Evolutionary conservation across 23 tunicate species (phyloP).

Genomic region (Ascidia mentula): DNA sequence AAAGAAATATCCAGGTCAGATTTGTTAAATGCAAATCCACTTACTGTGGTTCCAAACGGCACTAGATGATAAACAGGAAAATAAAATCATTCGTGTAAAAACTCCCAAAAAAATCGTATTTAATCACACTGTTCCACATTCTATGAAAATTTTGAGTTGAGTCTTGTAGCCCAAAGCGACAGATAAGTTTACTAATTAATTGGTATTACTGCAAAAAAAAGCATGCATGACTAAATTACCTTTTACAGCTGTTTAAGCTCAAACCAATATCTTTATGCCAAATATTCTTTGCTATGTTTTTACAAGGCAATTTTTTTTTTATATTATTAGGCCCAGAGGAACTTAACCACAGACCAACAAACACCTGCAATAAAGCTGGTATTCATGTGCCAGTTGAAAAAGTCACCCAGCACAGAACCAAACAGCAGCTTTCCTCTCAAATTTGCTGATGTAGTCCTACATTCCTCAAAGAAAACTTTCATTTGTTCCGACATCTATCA

Average conservation of each 20-base stretch:
- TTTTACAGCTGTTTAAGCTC: too few species aligned
- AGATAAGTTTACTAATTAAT: too few species aligned
- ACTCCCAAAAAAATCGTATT: neutral
- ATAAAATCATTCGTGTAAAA: neutral
- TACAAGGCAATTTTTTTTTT: too few species aligned
- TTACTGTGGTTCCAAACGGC: neutral
- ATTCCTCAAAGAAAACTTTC: neutral
- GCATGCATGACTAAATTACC: too few species aligned
- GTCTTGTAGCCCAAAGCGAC: neutral
- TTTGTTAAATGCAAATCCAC: neutral
- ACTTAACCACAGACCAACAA: neutral
- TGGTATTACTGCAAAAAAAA: too few species aligned
- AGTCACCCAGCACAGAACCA: conserved; percentile 31
- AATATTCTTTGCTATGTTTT: too few species aligned
- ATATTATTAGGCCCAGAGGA: neutral
- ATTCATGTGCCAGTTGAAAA: conserved; percentile 44
- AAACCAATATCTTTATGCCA: too few species aligned
- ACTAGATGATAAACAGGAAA: neutral
- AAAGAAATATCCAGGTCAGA: neutral
- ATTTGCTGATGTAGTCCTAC: neutral
- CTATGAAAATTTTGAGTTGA: neutral
- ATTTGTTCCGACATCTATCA: conserved; percentile 4
- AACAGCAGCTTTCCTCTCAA: conserved; percentile 25
- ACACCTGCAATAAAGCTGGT: conserved; percentile 25
- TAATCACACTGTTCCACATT: neutral